Percentiles rank a stretch among this genome's conserved stretches.
phyloP scores from a whole-genome alignment of 1,140 invertebrate genomes.

The Harlomillsia oculata region DNA sequence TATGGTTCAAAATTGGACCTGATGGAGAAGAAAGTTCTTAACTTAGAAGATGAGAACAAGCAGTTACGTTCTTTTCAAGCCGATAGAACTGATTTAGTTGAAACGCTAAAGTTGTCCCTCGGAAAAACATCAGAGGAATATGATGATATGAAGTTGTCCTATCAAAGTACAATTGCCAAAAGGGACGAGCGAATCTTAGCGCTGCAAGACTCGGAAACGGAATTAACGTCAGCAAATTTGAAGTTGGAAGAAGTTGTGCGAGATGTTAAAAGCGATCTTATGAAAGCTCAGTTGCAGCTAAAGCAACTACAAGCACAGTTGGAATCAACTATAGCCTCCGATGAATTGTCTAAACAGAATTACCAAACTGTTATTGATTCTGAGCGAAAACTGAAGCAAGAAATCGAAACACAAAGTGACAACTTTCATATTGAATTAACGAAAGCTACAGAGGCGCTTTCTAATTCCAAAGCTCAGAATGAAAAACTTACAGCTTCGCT shows the following conservation, averaged over 20 bases:
- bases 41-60: background rate
- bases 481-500: no score
- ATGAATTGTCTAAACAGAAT: conserved; percentile 38
- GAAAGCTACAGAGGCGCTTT: no score
- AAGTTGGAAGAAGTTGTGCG: no score
- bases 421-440: no score
- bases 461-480: no score
- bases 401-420: no score
- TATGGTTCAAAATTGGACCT: no score
- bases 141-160: conserved; percentile 21
- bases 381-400: background rate
- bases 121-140: no score
- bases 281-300: background rate
- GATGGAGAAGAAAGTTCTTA: background rate
- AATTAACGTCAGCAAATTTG: no score
- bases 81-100: no score
- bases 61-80: no score
- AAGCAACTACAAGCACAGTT: conserved; percentile 14
- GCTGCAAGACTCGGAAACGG: background rate
- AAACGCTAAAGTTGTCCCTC: no score
- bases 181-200: background rate
- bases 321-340: background rate
- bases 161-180: conserved; percentile 12
- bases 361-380: conserved; percentile 40
- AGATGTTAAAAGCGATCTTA: background rate